phyloP scores from a whole-genome alignment of 2,113 vertebrate species.

The Guaruba guarouba region DNA sequence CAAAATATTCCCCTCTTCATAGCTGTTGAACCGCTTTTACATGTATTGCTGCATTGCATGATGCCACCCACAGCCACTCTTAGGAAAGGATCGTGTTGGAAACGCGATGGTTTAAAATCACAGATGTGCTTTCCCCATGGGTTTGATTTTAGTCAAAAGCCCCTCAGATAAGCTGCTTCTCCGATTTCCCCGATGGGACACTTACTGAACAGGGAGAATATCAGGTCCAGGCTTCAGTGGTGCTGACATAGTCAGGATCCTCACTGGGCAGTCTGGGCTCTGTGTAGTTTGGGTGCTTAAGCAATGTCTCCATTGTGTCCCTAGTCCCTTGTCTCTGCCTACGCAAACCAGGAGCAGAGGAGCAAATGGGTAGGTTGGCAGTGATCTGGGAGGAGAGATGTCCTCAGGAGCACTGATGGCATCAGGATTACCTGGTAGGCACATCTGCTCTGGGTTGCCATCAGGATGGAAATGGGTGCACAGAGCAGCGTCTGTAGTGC shows the following conservation, averaged over 20 bases:
- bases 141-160: not conserved
- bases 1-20: not conserved
- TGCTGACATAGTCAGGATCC: not conserved
- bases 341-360: not conserved
- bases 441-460: not conserved
- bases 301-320: fast-evolving
- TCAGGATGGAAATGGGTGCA: not conserved
- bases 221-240: not conserved
- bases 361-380: not conserved
- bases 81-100: not conserved
- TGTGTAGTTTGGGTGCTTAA: not conserved
- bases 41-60: not conserved
- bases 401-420: not conserved
- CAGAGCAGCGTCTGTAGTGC: too few species aligned
- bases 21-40: not conserved
- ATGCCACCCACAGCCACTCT: not conserved
- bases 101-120: not conserved
- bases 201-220: not conserved
- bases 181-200: not conserved
- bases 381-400: not conserved
- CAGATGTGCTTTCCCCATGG: not conserved
- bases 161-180: not conserved
- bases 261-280: not conserved
- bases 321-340: fast-evolving
- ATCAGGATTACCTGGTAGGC: not conserved